Percentiles rank a stretch among this genome's conserved stretches.
phyloP scores from a whole-genome alignment of 1,140 invertebrate genomes.

The Hormaphis cornu region DNA sequence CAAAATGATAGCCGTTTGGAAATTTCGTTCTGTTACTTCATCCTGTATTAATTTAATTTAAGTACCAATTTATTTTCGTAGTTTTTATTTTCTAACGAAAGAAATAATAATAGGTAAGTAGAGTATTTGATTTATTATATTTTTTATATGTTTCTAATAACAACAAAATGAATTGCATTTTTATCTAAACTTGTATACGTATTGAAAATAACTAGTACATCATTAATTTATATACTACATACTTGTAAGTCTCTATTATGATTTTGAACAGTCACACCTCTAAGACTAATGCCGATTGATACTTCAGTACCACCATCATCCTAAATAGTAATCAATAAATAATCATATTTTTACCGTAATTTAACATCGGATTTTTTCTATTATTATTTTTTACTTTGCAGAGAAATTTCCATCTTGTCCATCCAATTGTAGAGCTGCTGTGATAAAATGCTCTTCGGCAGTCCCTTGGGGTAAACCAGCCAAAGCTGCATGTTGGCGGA shows the following conservation, averaged over 20 bases:
- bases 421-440: constrained; percentile 81
- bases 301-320: constrained; percentile 60
- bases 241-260: constrained; percentile 53
- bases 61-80: too few species aligned
- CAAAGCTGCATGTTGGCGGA: constrained; percentile 65
- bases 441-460: constrained; percentile 90
- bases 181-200: constrained; percentile 12
- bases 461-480: constrained; percentile 61
- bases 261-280: constrained; percentile 59
- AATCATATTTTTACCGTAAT: neutral
- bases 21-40: too few species aligned
- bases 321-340: constrained; percentile 41
- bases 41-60: too few species aligned
- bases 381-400: constrained; percentile 53
- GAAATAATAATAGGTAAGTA: too few species aligned
- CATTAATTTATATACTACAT: constrained; percentile 34
- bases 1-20: too few species aligned
- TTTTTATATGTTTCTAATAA: constrained; percentile 70
- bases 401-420: constrained; percentile 84
- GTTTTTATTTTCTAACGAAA: too few species aligned
- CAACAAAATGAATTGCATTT: constrained; percentile 5
- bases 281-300: constrained; percentile 64
- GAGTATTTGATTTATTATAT: constrained; percentile 83
- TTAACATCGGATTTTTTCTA: neutral
- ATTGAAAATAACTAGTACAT: constrained; percentile 2